These are phyloP conservation scores for Chrysodeixis includens DNA, from an alignment of 2,888 invertebrate species.

Conservation along the genomic window DNA sequence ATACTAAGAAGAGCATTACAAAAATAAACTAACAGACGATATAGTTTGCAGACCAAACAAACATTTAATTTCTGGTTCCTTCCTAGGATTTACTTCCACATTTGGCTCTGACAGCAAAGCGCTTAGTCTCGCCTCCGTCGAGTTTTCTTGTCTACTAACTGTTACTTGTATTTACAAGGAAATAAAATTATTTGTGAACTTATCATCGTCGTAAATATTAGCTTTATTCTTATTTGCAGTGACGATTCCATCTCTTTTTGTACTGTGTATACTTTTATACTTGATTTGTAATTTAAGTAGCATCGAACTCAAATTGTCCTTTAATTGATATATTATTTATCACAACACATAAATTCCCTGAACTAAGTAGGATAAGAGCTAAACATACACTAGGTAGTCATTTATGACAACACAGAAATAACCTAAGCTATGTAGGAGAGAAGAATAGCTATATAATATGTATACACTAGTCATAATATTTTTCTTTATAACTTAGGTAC, in stretches of 20 bases:
- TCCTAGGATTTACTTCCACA: constrained; percentile 4
- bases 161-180: constrained; percentile 1
- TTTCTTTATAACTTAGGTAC: background rate
- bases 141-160: constrained; percentile 4
- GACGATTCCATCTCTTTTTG: background rate
- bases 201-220: background rate
- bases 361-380: too few relatives aligned
- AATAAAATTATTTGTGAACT: background rate
- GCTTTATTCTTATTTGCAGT: background rate
- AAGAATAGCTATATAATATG: too few relatives aligned
- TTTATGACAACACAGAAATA: too few relatives aligned
- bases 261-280: too few relatives aligned
- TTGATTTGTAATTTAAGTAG: too few relatives aligned
- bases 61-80: constrained; percentile 4
- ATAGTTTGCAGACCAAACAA: background rate
- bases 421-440: too few relatives aligned
- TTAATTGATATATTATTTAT: too few relatives aligned
- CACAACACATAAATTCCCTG: too few relatives aligned
- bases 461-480: background rate
- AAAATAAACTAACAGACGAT: background rate
- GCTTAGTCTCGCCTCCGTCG: constrained; percentile 2
- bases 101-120: constrained; percentile 4
- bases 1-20: too few relatives aligned
- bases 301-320: too few relatives aligned
- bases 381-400: too few relatives aligned